Percentiles rank a stretch among this genome's conserved stretches.
Evolutionary conservation across 2,888 invertebrate genomes (phyloP).

Genomic region (Drosophila formosana): DNA sequence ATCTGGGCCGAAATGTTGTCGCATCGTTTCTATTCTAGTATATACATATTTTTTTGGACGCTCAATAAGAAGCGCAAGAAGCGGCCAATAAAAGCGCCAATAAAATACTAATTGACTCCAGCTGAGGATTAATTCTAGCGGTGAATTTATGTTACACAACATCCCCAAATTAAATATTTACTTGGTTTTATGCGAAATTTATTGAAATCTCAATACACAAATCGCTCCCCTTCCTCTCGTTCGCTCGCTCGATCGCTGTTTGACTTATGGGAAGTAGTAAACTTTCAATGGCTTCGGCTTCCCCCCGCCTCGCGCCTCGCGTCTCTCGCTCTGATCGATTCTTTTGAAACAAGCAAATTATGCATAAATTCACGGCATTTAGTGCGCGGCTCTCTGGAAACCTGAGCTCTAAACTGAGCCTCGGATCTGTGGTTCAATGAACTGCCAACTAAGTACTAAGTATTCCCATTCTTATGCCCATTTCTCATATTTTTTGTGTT

Average conservation of each 20-base stretch:
- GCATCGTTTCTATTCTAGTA: slow-evolving; percentile 7
- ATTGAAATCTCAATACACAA: slow-evolving; percentile 58
- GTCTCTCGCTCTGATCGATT: slow-evolving; percentile 64
- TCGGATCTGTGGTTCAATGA: slow-evolving; percentile 36
- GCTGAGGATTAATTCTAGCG: slow-evolving; percentile 72
- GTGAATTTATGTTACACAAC: slow-evolving; percentile 80
- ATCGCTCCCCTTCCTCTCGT: not conserved
- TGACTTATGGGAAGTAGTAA: slow-evolving; percentile 59
- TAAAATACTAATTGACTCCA: slow-evolving; percentile 79
- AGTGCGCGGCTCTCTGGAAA: slow-evolving; percentile 50
- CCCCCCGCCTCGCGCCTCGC: slow-evolving; percentile 14
- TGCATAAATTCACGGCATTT: slow-evolving; percentile 67
- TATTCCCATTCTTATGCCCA: slow-evolving; percentile 29
- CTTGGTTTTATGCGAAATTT: slow-evolving; percentile 71
- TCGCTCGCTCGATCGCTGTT: not conserved
- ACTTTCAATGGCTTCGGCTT: not conserved
- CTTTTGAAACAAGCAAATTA: slow-evolving; percentile 52
- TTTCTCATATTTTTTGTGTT: slow-evolving; percentile 56
- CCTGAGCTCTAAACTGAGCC: slow-evolving; percentile 14
- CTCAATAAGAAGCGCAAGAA: slow-evolving; percentile 24
- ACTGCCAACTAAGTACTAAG: slow-evolving; percentile 42
- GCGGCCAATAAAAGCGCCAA: slow-evolving; percentile 67
- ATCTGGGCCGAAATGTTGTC: slow-evolving; percentile 34
- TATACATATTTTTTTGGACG: not conserved
- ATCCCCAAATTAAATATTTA: slow-evolving; percentile 69